A percentile compares a stretch with the other conserved stretches of the same genome.
Conservation (phyloP, 2,888 invertebrate species). For the Drosophila pseudotalamancana region DNA sequence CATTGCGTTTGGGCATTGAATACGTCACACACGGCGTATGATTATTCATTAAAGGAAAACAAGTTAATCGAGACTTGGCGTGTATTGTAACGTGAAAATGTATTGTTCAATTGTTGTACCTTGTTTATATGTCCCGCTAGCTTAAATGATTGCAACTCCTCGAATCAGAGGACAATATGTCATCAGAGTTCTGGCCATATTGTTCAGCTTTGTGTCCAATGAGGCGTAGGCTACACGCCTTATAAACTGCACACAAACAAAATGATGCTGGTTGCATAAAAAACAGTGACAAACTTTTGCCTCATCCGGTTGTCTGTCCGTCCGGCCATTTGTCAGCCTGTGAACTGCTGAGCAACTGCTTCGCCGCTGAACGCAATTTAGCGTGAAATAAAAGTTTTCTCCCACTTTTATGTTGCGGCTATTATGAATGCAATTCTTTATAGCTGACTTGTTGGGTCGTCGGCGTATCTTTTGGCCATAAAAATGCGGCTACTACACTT, state of each 20-base stretch:
- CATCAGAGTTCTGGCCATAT: conserved; percentile 14
- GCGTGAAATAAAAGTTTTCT: conserved; percentile 62
- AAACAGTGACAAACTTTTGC: conserved; percentile 28
- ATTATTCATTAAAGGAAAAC: conserved; percentile 7
- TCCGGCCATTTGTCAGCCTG: conserved; percentile 46
- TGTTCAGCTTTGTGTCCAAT: conserved; percentile 14
- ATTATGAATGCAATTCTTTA: conserved; percentile 34
- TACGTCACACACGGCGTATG: conserved; percentile 8
- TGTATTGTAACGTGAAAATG: no score
- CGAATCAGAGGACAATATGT: no score
- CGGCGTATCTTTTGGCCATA: neutral
- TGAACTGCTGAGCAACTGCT: conserved; percentile 48
- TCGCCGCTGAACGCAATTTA: conserved; percentile 60
- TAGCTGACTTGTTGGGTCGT: conserved; percentile 3
- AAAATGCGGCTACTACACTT: neutral
- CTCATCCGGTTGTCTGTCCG: conserved; percentile 11
- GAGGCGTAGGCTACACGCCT: conserved; percentile 25
- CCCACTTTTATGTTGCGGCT: conserved; percentile 27
- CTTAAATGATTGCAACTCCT: conserved; percentile 17
- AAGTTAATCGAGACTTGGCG: conserved; percentile 20
- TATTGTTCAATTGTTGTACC: no score
- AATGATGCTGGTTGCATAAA: conserved; percentile 29
- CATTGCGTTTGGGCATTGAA: conserved; percentile 1
- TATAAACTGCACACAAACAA: conserved; percentile 45
- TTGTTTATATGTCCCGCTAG: neutral